phyloP scores from a whole-genome alignment of 1,140 invertebrate species.

The Drosophila serrata region DNA sequence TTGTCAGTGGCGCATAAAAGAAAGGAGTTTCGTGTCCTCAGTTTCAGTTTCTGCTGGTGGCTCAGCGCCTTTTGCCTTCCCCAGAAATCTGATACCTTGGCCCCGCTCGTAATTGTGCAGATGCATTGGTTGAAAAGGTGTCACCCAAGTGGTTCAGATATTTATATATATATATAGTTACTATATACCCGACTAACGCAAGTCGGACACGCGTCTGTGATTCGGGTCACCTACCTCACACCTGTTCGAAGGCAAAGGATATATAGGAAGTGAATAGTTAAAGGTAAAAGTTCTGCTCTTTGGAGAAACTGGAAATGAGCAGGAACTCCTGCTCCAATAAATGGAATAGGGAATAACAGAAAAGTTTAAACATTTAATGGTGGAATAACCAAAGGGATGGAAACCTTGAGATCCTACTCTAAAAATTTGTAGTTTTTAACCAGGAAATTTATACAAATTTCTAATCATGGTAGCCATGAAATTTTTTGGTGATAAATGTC shows the following conservation, averaged over 20 bases:
- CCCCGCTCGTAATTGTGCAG: constrained; percentile 77
- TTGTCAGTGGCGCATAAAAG: constrained; percentile 83
- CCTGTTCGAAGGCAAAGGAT: constrained; percentile 38
- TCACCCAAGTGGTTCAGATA: constrained; percentile 68
- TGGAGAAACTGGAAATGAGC: constrained; percentile 8
- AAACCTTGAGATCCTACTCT: neutral
- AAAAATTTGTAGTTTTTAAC: neutral
- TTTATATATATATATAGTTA: constrained; percentile 27
- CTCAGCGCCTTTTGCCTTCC: constrained; percentile 49
- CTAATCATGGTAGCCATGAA: no score
- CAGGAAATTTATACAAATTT: neutral
- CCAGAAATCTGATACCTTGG: constrained; percentile 76
- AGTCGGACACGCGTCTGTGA: constrained; percentile 74
- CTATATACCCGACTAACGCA: constrained; percentile 61
- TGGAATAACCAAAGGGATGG: no score
- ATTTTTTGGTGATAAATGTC: no score
- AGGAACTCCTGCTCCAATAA: constrained; percentile 24
- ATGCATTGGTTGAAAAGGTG: constrained; percentile 77
- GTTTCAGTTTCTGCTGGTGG: constrained; percentile 59
- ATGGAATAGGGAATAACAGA: neutral
- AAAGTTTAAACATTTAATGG: neutral
- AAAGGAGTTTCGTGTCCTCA: constrained; percentile 72
- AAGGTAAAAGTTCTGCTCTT: constrained; percentile 23
- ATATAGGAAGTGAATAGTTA: constrained; percentile 37
- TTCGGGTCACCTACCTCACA: constrained; percentile 58